Conservation (phyloP, 2,888 invertebrate species). For the Cephalotes varians region DNA sequence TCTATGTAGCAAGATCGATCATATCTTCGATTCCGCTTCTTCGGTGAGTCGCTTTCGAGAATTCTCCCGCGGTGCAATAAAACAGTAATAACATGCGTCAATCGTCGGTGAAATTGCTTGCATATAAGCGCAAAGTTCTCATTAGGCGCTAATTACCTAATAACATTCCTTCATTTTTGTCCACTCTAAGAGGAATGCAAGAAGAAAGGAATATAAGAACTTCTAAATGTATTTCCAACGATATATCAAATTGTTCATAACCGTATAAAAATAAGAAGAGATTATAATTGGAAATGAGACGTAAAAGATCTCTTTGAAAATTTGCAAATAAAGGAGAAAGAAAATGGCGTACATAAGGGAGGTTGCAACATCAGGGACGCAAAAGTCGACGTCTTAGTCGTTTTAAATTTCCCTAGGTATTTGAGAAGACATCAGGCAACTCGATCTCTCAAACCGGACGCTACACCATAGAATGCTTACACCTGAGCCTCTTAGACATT, state of each 20-base stretch:
- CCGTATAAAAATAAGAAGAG: background rate
- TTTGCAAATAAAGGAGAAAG: constrained; percentile 26
- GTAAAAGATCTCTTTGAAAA: background rate
- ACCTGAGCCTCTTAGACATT: constrained; percentile 84
- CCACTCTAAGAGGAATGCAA: background rate
- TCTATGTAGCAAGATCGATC: constrained; percentile 57
- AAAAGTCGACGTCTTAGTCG: constrained; percentile 84
- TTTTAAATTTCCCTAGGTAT: constrained; percentile 84
- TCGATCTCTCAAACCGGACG: constrained; percentile 85
- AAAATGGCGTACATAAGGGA: constrained; percentile 34
- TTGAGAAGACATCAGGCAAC: constrained; percentile 84
- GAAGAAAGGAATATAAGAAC: background rate
- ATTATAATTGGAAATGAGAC: background rate
- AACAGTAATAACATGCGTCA: constrained; percentile 38
- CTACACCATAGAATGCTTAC: constrained; percentile 78
- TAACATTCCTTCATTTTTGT: background rate
- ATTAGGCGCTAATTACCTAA: constrained; percentile 50
- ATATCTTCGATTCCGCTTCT: constrained; percentile 52
- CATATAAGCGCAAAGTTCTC: constrained; percentile 32
- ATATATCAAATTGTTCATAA: background rate
- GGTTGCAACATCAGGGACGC: constrained; percentile 71
- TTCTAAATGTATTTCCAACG: background rate
- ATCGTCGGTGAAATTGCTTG: constrained; percentile 53
- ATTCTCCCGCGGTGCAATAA: constrained; percentile 51
- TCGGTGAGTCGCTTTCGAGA: constrained; percentile 44